phyloP scores from a whole-genome alignment of 2,888 invertebrate genomes.

The Nomada goodeniana region DNA sequence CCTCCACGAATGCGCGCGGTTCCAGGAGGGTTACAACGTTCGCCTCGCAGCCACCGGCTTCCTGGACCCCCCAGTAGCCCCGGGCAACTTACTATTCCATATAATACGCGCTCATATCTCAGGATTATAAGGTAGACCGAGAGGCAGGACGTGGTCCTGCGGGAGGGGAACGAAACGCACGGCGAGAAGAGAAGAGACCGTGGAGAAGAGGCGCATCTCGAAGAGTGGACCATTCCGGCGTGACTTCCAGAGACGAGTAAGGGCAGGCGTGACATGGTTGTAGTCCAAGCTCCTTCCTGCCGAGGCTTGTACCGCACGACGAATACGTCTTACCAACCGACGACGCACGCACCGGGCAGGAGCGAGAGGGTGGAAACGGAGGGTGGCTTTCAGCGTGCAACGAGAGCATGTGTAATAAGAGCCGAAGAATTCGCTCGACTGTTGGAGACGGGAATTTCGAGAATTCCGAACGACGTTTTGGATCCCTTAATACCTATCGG shows the following conservation, averaged over 20 bases:
- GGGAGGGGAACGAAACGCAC: constrained; percentile 52
- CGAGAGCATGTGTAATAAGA: constrained; percentile 75
- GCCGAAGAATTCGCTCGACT: constrained; percentile 69
- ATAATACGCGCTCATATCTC: constrained; percentile 83
- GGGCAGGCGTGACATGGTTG: constrained; percentile 64
- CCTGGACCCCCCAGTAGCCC: constrained; percentile 74
- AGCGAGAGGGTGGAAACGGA: constrained; percentile 42
- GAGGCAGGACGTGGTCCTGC: constrained; percentile 60
- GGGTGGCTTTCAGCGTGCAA: constrained; percentile 63
- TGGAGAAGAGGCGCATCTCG: constrained; percentile 25
- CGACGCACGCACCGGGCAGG: constrained; percentile 46
- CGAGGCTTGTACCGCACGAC: constrained; percentile 61
- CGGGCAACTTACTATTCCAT: constrained; percentile 78
- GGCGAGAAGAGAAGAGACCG: constrained; percentile 39
- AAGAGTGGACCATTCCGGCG: constrained; percentile 64
- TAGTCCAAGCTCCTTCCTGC: constrained; percentile 52
- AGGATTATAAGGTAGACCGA: constrained; percentile 80
- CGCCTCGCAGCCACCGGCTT: constrained; percentile 74
- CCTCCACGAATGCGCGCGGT: constrained; percentile 73
- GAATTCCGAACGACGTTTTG: constrained; percentile 49
- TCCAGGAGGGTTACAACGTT: constrained; percentile 71
- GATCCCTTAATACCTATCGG: constrained; percentile 36
- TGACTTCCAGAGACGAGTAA: constrained; percentile 56
- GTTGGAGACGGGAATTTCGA: constrained; percentile 75
- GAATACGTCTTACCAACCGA: constrained; percentile 71